Evolutionary conservation across 2,888 invertebrate genomes (phyloP), one percentile per base, ranked within the genome.

Genomic region (Caenorhabditis imperialis): DNA sequence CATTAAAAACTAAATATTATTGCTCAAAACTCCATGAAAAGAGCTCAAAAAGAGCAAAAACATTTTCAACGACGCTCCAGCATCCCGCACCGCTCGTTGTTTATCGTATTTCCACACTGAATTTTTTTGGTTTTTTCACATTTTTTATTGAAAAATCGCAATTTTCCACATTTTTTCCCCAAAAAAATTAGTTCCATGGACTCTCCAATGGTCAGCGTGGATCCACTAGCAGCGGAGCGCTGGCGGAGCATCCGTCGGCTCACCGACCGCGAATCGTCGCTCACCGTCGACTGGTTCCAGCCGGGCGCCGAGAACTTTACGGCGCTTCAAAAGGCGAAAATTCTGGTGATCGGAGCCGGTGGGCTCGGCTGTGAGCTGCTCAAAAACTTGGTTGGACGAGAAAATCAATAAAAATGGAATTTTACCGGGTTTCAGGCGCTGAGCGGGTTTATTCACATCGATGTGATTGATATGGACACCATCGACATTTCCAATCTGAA

Each of bases 381-480:
- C 0, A 99, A 99, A 90, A 94, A 98, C 90, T 90, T 99, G 83
- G 95, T 90, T 55, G n/a, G 10, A 33, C 20, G 22, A 30, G 48
- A 42, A 25, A 16, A n/a, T 47, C 40, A 40, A 40, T 1, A 25
- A 47, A 45, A 14, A 14, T 30, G 5, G 23, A 20, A 58, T 48
- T 69, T 79, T 86, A 23, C n/a, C n/a, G n/a, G n/a, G n/a, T n/a
- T n/a, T n/a, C 79, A 91, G 91, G 91, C 90, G 0, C 89, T 98
- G 40, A 94, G 97, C 93, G 99, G 99, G 0, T 98, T 99, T 88
- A 92, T 92, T 76, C 92, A 95, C 85, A 92, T 99, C 80, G 94
- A 98, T 89, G 93, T 99, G 3, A 96, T 99, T 75, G 99, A 99
- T 89, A 99, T 99, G 99, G 99, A 99, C 89, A 96, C 94, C 0